phyloP scores from a whole-genome alignment of 2,888 invertebrate species.

The Clunio marinus region DNA sequence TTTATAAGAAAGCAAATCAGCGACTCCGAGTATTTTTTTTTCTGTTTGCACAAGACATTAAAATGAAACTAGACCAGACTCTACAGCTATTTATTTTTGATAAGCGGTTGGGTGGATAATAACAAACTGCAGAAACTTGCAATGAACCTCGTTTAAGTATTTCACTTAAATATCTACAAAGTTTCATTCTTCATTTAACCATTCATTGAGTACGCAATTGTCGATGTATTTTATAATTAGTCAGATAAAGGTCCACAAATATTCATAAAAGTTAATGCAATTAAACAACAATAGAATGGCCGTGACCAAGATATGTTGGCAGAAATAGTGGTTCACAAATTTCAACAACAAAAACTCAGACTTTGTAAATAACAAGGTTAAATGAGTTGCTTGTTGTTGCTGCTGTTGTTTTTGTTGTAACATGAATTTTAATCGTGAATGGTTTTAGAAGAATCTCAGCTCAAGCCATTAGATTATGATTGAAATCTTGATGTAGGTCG shows the following conservation, averaged over 20 bases:
- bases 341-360: not conserved
- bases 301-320: slow-evolving; percentile 31
- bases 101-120: not conserved
- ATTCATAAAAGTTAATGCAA: slow-evolving; percentile 34
- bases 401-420: too few species aligned
- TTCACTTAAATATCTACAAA: not conserved
- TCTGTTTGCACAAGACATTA: too few species aligned
- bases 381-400: not conserved
- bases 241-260: slow-evolving; percentile 21
- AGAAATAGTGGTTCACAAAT: slow-evolving; percentile 21
- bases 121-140: slow-evolving; percentile 8
- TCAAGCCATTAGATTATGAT: too few species aligned
- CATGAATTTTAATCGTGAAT: too few species aligned
- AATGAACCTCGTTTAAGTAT: not conserved
- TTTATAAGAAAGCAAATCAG: too few species aligned
- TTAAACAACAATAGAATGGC: slow-evolving; percentile 37
- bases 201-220: too few species aligned
- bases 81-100: not conserved
- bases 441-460: too few species aligned
- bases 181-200: too few species aligned
- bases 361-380: too few species aligned
- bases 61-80: slow-evolving; percentile 5
- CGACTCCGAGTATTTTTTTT: too few species aligned
- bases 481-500: too few species aligned
- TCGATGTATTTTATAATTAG: not conserved